Conservation (phyloP, 1,140 invertebrate genomes). For the Leptonema lineaticorne region DNA sequence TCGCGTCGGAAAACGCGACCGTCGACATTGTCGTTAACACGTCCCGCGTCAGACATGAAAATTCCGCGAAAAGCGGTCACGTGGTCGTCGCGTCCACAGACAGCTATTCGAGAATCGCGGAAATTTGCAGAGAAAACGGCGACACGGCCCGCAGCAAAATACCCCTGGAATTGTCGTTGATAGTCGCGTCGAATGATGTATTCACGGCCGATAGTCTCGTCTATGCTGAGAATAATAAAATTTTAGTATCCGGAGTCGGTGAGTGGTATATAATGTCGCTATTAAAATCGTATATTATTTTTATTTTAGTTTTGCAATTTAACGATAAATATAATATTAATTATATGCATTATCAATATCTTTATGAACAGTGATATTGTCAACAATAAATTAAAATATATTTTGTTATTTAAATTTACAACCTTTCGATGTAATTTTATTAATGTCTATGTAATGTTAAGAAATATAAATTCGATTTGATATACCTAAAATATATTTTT, state of each 20-base stretch:
- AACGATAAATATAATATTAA: no score
- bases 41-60: slow-evolving; percentile 32
- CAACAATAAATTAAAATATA: no score
- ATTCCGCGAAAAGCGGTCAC: slow-evolving; percentile 44
- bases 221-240: slow-evolving; percentile 38
- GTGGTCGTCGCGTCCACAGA: slow-evolving; percentile 41
- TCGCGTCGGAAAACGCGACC: slow-evolving; percentile 34
- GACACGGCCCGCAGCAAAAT: slow-evolving; percentile 38
- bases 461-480: no score
- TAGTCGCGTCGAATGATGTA: slow-evolving; percentile 49
- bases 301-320: no score
- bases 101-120: slow-evolving; percentile 26
- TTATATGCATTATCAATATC: no score
- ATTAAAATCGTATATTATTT: no score
- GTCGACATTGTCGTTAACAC: slow-evolving; percentile 34
- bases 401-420: no score
- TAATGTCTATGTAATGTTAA: no score
- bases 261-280: no score
- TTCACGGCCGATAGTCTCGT: slow-evolving; percentile 51
- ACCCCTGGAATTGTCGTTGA: slow-evolving; percentile 51
- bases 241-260: slow-evolving; percentile 37
- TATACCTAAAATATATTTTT: no score
- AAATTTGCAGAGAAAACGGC: slow-evolving; percentile 36
- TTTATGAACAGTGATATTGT: no score
- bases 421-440: no score